Percentiles rank a stretch among this genome's conserved stretches.
phyloP scores from a whole-genome alignment of 1,140 invertebrate genomes.

The Drosophila virilis region DNA sequence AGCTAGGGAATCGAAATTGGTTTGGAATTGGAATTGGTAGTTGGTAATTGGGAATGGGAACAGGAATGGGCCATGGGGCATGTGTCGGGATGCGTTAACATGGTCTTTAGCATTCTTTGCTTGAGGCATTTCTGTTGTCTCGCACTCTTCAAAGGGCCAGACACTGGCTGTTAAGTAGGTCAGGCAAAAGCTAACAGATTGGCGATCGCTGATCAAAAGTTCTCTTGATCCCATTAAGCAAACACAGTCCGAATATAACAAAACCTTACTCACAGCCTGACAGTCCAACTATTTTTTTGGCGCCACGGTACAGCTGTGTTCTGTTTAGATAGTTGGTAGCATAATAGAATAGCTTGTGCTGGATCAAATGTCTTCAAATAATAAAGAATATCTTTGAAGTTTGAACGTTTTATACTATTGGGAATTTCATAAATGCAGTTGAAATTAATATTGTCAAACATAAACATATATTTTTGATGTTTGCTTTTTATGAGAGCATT shows the following conservation, averaged over 20 bases:
- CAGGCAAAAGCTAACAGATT: conserved; percentile 20
- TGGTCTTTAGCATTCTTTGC: conserved; percentile 54
- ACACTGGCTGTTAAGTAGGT: conserved; percentile 43
- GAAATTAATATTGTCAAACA: too few relatives aligned
- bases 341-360: too few relatives aligned
- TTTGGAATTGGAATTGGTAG: conserved; percentile 3
- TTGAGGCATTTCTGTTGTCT: conserved; percentile 33
- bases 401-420: too few relatives aligned
- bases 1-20: conserved; percentile 21
- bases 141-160: conserved; percentile 43
- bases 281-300: background rate
- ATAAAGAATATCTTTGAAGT: too few relatives aligned
- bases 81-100: conserved; percentile 26
- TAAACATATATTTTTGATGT: too few relatives aligned
- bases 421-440: too few relatives aligned
- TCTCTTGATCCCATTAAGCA: conserved; percentile 31
- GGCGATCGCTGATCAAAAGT: conserved; percentile 25
- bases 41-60: conserved; percentile 11
- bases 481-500: too few relatives aligned
- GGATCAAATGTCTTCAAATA: too few relatives aligned
- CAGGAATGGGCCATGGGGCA: background rate
- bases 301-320: background rate
- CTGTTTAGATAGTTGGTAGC: background rate
- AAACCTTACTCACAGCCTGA: background rate
- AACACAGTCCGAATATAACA: conserved; percentile 3